These are phyloP conservation scores for Antedon mediterranea DNA, from an alignment of 53 echinoderm and acorn worm species.

Conservation along the genomic window DNA sequence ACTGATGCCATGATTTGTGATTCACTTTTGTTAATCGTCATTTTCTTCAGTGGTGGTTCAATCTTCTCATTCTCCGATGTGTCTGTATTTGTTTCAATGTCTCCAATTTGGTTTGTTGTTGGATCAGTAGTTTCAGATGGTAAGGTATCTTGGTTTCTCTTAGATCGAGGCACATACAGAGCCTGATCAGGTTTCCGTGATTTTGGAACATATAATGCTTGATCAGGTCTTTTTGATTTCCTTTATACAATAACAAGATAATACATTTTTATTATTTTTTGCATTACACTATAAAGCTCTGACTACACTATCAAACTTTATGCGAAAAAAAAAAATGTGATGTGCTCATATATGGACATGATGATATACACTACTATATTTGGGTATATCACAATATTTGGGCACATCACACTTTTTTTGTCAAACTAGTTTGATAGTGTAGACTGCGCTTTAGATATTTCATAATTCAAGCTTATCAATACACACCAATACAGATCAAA, in stretches of 20 bases:
- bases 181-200: conserved; percentile 57
- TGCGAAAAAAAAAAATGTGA: too few species aligned
- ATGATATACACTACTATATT: too few species aligned
- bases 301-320: too few species aligned
- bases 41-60: background rate
- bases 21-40: background rate
- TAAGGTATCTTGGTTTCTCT: conserved; percentile 14
- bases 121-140: background rate
- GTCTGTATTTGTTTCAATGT: background rate
- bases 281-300: background rate
- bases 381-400: too few species aligned
- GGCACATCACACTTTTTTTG: too few species aligned
- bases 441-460: too few species aligned
- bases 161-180: conserved; percentile 54
- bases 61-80: background rate
- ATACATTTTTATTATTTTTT: background rate
- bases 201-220: conserved; percentile 75
- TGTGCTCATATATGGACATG: too few species aligned
- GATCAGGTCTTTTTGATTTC: conserved; percentile 47
- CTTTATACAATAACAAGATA: background rate
- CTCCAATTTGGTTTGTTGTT: background rate
- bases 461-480: too few species aligned
- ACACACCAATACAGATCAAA: too few species aligned
- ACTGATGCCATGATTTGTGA: background rate
- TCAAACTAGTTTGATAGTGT: too few species aligned